Conservation (phyloP, 2,113 vertebrate genomes). For the Oncorhynchus nerka region DNA sequence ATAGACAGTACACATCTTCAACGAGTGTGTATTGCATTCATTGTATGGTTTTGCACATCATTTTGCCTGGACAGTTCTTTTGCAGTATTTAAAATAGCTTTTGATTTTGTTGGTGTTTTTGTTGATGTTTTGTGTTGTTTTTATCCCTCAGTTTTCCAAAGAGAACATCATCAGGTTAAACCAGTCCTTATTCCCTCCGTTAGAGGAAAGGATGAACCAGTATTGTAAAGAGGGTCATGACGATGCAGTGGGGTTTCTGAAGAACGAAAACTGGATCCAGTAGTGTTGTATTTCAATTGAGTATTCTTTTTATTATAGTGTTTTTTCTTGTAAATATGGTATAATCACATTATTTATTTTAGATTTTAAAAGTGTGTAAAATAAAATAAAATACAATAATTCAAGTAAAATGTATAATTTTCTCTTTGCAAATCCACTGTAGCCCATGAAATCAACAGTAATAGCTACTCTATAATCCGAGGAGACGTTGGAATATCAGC, state of each 20-base stretch:
- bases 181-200: slow-evolving; percentile 83
- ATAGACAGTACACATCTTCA: too few species aligned
- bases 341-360: neutral
- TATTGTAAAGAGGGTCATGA: slow-evolving; percentile 78
- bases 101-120: too few species aligned
- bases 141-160: slow-evolving; percentile 74
- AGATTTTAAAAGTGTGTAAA: neutral
- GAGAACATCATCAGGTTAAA: slow-evolving; percentile 81
- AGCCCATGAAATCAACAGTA: neutral
- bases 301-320: neutral
- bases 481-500: neutral
- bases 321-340: neutral
- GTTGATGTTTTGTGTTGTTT: slow-evolving; percentile 3
- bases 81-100: too few species aligned
- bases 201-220: slow-evolving; percentile 61
- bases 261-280: slow-evolving; percentile 77
- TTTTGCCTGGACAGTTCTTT: too few species aligned
- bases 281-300: slow-evolving; percentile 18
- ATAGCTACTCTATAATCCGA: neutral
- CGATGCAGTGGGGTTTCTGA: slow-evolving; percentile 79
- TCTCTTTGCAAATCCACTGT: neutral
- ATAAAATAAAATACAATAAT: neutral
- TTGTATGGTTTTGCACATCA: too few species aligned
- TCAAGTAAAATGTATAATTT: neutral
- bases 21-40: too few species aligned